phyloP scores from a whole-genome alignment of 2,113 vertebrate genomes.

The Ramphastos sulfuratus region DNA sequence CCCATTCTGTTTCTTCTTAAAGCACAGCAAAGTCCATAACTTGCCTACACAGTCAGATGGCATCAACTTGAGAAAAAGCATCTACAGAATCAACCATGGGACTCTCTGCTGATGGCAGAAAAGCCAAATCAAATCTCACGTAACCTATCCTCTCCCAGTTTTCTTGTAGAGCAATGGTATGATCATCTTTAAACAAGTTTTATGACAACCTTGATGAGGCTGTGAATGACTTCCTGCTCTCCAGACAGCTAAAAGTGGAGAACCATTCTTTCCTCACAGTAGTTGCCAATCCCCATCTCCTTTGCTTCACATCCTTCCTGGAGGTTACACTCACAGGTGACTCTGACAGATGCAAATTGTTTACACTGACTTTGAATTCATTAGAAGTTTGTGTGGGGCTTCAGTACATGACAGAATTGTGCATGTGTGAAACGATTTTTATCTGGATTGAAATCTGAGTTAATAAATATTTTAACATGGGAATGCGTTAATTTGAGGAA shows the following conservation, averaged over 20 bases:
- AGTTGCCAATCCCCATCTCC: background rate
- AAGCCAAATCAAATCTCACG: background rate
- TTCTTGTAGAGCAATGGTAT: background rate
- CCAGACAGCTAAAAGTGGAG: background rate
- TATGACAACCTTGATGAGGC: background rate
- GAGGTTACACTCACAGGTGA: background rate
- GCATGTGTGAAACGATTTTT: background rate
- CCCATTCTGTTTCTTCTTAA: background rate
- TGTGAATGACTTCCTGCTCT: background rate
- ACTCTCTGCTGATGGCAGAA: background rate
- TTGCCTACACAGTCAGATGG: background rate
- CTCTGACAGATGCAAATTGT: background rate
- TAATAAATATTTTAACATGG: conserved; percentile 17
- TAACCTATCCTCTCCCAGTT: accelerated
- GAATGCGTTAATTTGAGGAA: background rate
- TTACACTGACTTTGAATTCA: background rate
- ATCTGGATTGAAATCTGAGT: background rate
- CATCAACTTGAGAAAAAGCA: background rate
- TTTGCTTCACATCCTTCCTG: background rate
- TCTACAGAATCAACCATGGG: background rate
- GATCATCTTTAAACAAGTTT: background rate
- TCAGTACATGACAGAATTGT: background rate
- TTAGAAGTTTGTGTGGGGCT: background rate
- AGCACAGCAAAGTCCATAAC: background rate
- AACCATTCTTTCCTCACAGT: background rate